Evolutionary conservation across 2,113 vertebrate genomes (phyloP).

Genomic region (Pterocles gutturalis): DNA sequence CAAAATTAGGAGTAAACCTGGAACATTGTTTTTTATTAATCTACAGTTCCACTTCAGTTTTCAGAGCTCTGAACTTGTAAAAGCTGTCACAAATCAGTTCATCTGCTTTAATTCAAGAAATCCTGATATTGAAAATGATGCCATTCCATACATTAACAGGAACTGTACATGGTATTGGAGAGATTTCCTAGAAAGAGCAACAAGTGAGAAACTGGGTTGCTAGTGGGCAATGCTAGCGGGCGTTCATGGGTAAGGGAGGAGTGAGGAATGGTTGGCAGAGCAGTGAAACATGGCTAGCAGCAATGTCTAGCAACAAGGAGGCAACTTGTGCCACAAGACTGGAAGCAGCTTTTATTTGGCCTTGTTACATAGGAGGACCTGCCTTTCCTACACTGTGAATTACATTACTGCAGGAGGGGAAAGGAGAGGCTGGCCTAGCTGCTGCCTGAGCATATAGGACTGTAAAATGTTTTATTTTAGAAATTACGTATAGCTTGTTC

Average conservation of each 20-base stretch:
- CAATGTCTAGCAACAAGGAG: neutral
- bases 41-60: neutral
- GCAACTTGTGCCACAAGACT: neutral
- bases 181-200: neutral
- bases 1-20: neutral
- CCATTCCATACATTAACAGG: neutral
- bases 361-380: neutral
- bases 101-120: neutral
- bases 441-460: neutral
- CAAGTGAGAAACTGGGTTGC: neutral
- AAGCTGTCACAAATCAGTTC: neutral
- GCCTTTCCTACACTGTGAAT: neutral
- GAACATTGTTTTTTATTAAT: neutral
- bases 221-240: neutral
- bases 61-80: neutral
- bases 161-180: fast-evolving
- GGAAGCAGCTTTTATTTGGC: neutral
- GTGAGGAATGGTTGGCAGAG: neutral
- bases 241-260: neutral
- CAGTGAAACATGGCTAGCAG: neutral
- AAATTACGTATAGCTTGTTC: neutral
- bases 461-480: neutral
- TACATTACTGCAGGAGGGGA: neutral
- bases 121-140: neutral
- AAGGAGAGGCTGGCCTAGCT: neutral